Base-by-base conservation (phyloP, 1,140 invertebrate species). In the Tetragnatha versicolor region DNA sequence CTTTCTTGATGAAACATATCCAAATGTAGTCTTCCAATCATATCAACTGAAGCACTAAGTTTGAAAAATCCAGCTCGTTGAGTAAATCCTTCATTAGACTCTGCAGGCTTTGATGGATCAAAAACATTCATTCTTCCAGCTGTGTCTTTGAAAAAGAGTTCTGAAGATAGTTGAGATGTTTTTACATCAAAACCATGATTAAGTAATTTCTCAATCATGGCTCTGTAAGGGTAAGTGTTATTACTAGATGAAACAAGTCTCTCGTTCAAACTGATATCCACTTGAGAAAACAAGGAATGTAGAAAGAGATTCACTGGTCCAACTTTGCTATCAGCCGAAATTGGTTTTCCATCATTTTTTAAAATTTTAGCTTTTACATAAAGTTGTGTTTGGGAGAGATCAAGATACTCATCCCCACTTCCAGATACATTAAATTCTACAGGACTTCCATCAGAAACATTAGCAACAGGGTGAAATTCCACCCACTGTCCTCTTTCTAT, bases 221-320 rank as follows among this genome's bases (percentile, higher is more conserved):
- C 7, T 49, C 6, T 47, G 65, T 68, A 68, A 17, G 42, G 20
- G 31, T 49, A 68, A 7, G 45, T 45, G 27, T 68, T 68, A 49
- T 68, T 45, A 27, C 27, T 3, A 3, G 45, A 47, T 3, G 65
- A 68, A 29, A 68, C 20, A 31, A 47, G 39, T 68, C 27, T 68
- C 7, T 49, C 9, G 31, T 68, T 49, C 14, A 68, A 49, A 29
- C 4, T 14, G 25, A 73, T 22, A 73, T 73, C 51, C 22, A 68
- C 27, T 49, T 45, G 35, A 37, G 69, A 73, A 60, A 73, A 73
- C 31, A 73, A 35, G 1, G 69, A 58, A 45, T 73, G 69, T 9
- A 73, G 39, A 42, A 58, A 60, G 14, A 73, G 31, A 35, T 73
- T 73, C 17, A 73, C 53, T 14, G 69, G 49, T 58, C 51, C 69